Percentiles rank a stretch among this genome's conserved stretches.
Conservation (phyloP, 2,797 vertebrate genomes). For the Acestrorhynchus altus region DNA sequence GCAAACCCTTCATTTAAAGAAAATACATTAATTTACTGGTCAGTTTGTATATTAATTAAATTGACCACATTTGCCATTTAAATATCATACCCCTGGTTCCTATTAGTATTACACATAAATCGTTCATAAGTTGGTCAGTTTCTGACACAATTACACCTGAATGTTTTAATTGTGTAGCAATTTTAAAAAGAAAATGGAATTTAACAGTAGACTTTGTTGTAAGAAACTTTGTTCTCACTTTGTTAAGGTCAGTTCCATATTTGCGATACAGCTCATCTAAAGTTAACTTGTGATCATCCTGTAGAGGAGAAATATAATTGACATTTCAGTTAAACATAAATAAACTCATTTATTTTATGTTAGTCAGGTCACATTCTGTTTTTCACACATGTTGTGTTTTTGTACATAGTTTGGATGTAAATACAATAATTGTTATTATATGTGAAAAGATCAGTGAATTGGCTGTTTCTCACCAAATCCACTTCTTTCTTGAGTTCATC, state of each 20-base stretch:
- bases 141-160: too few relatives aligned
- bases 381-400: background rate
- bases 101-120: too few relatives aligned
- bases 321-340: background rate
- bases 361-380: background rate
- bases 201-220: background rate
- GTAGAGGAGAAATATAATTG: background rate
- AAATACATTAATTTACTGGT: too few relatives aligned
- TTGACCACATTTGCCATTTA: too few relatives aligned
- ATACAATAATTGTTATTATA: too few relatives aligned
- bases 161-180: too few relatives aligned
- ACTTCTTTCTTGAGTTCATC: constrained; percentile 97
- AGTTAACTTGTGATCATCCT: constrained; percentile 97
- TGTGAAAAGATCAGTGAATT: background rate
- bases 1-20: constrained; percentile 82
- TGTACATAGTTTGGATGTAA: too few relatives aligned
- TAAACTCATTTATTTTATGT: background rate
- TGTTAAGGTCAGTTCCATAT: constrained; percentile 92
- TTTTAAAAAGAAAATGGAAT: background rate
- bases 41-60: too few relatives aligned
- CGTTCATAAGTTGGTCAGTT: too few relatives aligned
- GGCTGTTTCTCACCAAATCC: constrained; percentile 81
- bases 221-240: constrained; percentile 69
- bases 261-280: constrained; percentile 94
- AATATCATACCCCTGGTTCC: too few relatives aligned